Base-by-base conservation (phyloP, 2,797 vertebrate genomes). In the Sebastolobus altivelis region DNA sequence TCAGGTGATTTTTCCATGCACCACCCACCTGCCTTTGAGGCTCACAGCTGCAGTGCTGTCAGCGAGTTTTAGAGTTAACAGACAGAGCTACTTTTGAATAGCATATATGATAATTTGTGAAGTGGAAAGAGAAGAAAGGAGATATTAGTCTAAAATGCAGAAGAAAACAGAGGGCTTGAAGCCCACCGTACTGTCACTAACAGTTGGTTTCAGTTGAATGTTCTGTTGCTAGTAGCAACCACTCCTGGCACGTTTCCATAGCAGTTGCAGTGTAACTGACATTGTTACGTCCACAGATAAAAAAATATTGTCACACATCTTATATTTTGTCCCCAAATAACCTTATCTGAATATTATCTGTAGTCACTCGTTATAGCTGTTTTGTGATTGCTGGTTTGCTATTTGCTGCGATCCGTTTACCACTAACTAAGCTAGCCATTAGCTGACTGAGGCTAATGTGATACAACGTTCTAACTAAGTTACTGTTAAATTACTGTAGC, bases 1-100 rank as follows among this genome's bases (percentile, higher is more conserved):
- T 49, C 33, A 62, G 10, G 12, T 60, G 67, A 60, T 52, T 54
- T 60, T 38, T 55, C 25, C 33, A 52, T 61, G 33, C 63, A 59
- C 22, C 1, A 56, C 4, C 33, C 82, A 25, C 9, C 22, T 38
- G 8, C 20, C 27, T 20, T 18, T 31, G 22, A 54, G 31, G 67
- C 63, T 69, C 58, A n/a, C 2, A 22, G 69, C 59, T 54, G n/a
- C 31, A 37, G 40, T 46, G 9, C 18, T 54, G 46, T 63, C 62
- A 59, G 62, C 20, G 40, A n/a, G 38, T 68, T 59, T 65, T 12
- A 66, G 31, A 69, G 27, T 55, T 63, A 22, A 78, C 61, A 68
- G 55, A 73, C 13, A 77, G 37, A 59, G 31, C n/a, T 74, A 49
- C 37, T 65, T 84, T 80, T 73, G 5, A 71, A 59, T 49, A 6